Evolutionary conservation across 1,140 invertebrate species (phyloP), one percentile per base, ranked within the genome.

Genomic region (Drosophila sp.): DNA sequence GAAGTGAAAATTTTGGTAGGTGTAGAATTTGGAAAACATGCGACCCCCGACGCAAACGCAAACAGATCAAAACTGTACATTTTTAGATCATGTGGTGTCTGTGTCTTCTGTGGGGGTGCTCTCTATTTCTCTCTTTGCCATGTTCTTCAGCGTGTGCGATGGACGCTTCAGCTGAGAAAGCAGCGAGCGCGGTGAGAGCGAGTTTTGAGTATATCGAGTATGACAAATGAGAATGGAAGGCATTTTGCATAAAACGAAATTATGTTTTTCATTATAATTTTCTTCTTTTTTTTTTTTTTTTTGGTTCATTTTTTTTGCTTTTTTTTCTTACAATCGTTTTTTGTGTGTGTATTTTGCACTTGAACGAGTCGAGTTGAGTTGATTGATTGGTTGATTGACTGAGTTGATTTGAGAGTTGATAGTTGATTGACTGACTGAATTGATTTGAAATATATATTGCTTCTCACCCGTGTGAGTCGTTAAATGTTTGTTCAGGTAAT

Each of bases 401-500:
- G 86, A 90, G 53, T 45, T 72, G 69, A 72, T 41, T 63, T 63
- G 59, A 43, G 54, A 43, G 54, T 62, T 54, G 61, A 64, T 45
- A 61, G 77, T 83, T 82, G 75, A 74, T 81, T 79, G 79, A 81
- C 76, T 90, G 87, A 90, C 80, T 90, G 89, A 90, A 89, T 83
- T 83, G 84, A 91, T 80, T 90, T 90, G 84, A 91, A 91, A 90
- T 21, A 91, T 72, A 89, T 86, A 89, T 90, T 89, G 81, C 83
- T 91, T 91, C 87, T 91, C 90, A 91, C 90, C 90, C 90, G 90
- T 91, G 90, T 91, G 90, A 91, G 90, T 91, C 89, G 90, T 91
- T 91, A 91, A 91, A 91, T 91, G 90, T 91, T 91, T 91, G 90
- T 91, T 91, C 83, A 91, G 89, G 90, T 91, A 91, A 86, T 91